A percentile compares a stretch with the other conserved stretches of the same genome.
These are phyloP conservation scores for Ceratosolen solmsi DNA, from an alignment of 1,140 invertebrate species.

Conservation along the genomic window DNA sequence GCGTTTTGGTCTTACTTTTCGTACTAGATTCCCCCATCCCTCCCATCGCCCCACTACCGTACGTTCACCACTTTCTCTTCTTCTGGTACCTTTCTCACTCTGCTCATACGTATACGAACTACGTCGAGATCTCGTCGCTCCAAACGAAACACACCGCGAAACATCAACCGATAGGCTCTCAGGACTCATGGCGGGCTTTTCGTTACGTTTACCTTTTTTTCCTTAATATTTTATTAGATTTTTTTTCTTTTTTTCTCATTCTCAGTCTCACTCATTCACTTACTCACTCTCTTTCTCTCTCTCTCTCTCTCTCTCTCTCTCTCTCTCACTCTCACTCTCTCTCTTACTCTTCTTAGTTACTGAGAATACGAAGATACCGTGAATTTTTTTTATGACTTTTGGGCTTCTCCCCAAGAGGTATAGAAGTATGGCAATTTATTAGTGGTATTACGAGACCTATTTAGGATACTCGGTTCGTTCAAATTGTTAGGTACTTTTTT, in stretches of 20 bases:
- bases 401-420: neutral
- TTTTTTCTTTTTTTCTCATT: too few species aligned
- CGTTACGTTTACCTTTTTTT: too few species aligned
- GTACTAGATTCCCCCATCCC: constrained; percentile 6
- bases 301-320: neutral
- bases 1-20: constrained; percentile 6
- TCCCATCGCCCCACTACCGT: constrained; percentile 8
- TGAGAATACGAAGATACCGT: neutral
- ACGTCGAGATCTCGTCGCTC: constrained; percentile 31
- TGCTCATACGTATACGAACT: neutral
- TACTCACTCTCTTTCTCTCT: neutral
- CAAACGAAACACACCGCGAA: constrained; percentile 26
- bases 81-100: neutral
- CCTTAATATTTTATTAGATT: too few species aligned
- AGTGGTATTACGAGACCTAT: neutral
- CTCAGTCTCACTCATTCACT: neutral
- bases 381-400: constrained; percentile 20
- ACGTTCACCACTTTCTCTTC: constrained; percentile 6
- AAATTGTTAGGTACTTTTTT: neutral
- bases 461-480: neutral
- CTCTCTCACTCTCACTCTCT: neutral
- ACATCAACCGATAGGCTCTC: neutral
- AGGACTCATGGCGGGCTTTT: neutral
- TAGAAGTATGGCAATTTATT: constrained; percentile 1
- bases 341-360: neutral